Conservation (phyloP, 2,797 vertebrate genomes). For the Thaleichthys pacificus region DNA sequence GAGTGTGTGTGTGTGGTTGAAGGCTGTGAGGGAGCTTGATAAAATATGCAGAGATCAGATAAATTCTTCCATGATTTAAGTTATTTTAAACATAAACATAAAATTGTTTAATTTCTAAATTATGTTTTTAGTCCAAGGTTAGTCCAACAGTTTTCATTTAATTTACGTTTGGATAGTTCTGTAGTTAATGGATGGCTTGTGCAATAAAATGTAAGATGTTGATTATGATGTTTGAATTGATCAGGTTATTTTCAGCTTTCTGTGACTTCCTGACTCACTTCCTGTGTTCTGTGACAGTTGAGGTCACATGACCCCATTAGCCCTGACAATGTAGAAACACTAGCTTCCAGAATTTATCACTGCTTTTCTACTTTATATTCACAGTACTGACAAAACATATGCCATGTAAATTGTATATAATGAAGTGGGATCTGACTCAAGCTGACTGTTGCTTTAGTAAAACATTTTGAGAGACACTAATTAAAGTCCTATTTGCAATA, state of each 20-base stretch:
- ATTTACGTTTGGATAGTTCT: conserved; percentile 52
- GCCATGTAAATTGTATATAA: conserved; percentile 93
- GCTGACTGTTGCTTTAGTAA: conserved; percentile 82
- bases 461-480: conserved; percentile 82
- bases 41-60: conserved; percentile 52
- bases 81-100: conserved; percentile 31
- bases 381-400: conserved; percentile 70
- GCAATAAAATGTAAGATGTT: conserved; percentile 84
- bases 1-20: conserved; percentile 31
- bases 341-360: conserved; percentile 79
- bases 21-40: conserved; percentile 58
- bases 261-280: conserved; percentile 68
- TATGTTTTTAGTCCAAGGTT: conserved; percentile 51
- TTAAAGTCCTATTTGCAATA: conserved; percentile 94
- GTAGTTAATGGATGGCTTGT: conserved; percentile 77
- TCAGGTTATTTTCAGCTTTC: conserved; percentile 57
- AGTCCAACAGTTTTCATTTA: conserved; percentile 38
- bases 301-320: conserved; percentile 64
- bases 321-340: conserved; percentile 70
- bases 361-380: conserved; percentile 91
- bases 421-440: conserved; percentile 77
- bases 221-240: conserved; percentile 69
- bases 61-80: conserved; percentile 53
- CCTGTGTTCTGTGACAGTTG: conserved; percentile 27
- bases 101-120: conserved; percentile 59